These are phyloP conservation scores for Bicyclus anynana DNA, from an alignment of 1,140 invertebrate species.

Conservation along the genomic window DNA sequence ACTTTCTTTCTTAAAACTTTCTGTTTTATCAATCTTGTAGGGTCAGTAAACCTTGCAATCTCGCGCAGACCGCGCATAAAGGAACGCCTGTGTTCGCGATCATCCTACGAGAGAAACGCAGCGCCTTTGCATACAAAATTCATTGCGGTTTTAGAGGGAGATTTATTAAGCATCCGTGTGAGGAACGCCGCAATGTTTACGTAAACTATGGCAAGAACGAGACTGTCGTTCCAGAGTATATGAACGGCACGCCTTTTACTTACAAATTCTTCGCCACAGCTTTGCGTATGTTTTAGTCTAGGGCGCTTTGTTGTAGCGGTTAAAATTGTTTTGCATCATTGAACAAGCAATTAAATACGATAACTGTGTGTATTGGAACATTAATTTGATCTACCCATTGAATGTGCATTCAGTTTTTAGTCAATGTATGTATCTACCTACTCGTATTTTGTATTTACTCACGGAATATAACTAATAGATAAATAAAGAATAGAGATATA, in stretches of 20 bases:
- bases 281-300: slow-evolving; percentile 28
- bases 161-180: slow-evolving; percentile 50
- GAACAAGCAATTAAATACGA: no score
- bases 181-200: slow-evolving; percentile 52
- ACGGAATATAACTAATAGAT: no score
- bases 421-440: no score
- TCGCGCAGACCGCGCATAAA: slow-evolving; percentile 30
- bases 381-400: no score
- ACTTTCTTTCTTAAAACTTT: no score
- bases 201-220: slow-evolving; percentile 36
- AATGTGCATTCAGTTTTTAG: no score
- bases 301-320: slow-evolving; percentile 1
- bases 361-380: no score
- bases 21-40: slow-evolving; percentile 23
- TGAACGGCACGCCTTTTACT: slow-evolving; percentile 36
- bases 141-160: slow-evolving; percentile 39
- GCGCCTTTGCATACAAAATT: slow-evolving; percentile 45
- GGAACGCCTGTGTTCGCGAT: slow-evolving; percentile 22
- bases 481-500: no score
- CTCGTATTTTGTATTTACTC: no score
- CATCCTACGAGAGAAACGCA: slow-evolving; percentile 37
- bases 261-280: slow-evolving; percentile 38
- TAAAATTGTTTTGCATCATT: no score
- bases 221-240: slow-evolving; percentile 32
- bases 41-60: slow-evolving; percentile 48